Evolutionary conservation across 2,888 invertebrate species (phyloP).

Genomic region (Pharmacophagus antenor): DNA sequence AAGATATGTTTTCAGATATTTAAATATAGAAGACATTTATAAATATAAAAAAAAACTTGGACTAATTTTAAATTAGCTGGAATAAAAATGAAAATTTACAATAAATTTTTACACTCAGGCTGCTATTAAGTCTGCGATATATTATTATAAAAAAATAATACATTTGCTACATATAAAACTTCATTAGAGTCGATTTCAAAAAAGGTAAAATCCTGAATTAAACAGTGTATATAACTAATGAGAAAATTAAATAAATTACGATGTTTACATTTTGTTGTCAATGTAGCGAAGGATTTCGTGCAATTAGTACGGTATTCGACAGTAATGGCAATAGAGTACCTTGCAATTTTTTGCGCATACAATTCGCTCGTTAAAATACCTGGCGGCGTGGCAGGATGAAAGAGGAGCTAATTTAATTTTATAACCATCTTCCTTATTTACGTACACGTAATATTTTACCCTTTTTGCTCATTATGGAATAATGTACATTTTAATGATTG

Average conservation of each 20-base stretch:
- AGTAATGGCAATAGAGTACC: conserved; percentile 43
- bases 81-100: too few relatives aligned
- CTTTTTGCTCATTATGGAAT: conserved; percentile 55
- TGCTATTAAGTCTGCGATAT: too few relatives aligned
- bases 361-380: conserved; percentile 72
- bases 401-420: conserved; percentile 65
- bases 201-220: too few relatives aligned
- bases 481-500: conserved; percentile 44
- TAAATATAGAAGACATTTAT: background rate
- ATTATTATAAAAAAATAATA: too few relatives aligned
- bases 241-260: conserved; percentile 31
- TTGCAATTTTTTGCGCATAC: conserved; percentile 52
- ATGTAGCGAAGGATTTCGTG: conserved; percentile 47
- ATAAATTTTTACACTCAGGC: too few relatives aligned
- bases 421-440: conserved; percentile 62
- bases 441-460: conserved; percentile 59
- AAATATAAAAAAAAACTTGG: background rate
- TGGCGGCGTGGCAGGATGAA: conserved; percentile 51
- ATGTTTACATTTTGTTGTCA: conserved; percentile 23
- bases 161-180: too few relatives aligned
- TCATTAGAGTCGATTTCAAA: too few relatives aligned
- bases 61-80: too few relatives aligned
- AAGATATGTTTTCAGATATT: background rate
- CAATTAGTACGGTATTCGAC: conserved; percentile 46
- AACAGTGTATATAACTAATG: too few relatives aligned